A percentile compares a stretch with the other conserved stretches of the same genome.
phyloP scores from a whole-genome alignment of 2,888 invertebrate species.

The Cylloceria caligata region DNA sequence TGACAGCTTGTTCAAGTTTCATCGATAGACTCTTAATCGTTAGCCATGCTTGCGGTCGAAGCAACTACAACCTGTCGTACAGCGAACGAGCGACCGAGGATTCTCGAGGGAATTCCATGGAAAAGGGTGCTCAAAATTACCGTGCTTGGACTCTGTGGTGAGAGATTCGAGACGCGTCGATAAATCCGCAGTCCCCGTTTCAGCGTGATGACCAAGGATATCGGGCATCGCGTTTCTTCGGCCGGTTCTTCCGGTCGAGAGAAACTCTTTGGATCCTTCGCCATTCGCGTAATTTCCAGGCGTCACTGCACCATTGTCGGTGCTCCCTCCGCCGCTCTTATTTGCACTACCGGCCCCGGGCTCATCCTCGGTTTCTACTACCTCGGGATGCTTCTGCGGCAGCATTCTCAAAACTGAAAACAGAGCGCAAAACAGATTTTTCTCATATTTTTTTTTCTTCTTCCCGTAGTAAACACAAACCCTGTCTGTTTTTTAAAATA shows the following conservation, averaged over 20 bases:
- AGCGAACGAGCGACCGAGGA: background rate
- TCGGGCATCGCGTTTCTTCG: constrained; percentile 95
- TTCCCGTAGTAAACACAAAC: no score
- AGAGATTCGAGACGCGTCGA: constrained; percentile 91
- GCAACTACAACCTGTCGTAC: background rate
- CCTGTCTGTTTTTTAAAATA: no score
- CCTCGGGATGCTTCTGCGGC: constrained; percentile 79
- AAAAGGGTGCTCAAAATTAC: constrained; percentile 59
- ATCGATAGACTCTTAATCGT: no score
- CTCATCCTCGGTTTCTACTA: constrained; percentile 70
- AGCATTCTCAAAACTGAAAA: constrained; percentile 80
- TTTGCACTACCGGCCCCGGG: constrained; percentile 64
- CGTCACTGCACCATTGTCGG: constrained; percentile 76
- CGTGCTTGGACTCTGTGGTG: constrained; percentile 86
- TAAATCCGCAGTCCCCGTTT: constrained; percentile 91
- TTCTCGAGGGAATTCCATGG: background rate
- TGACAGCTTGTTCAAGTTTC: no score
- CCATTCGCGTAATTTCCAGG: constrained; percentile 83
- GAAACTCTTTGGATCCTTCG: constrained; percentile 90
- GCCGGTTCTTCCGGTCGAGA: constrained; percentile 94
- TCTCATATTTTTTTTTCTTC: background rate
- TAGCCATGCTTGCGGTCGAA: no score
- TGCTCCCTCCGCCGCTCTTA: constrained; percentile 65
- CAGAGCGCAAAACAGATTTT: background rate
- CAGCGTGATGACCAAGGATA: constrained; percentile 90